Evolutionary conservation across 2,113 vertebrate species (phyloP).

Genomic region (Sinocyclocheilus maitianheensis): DNA sequence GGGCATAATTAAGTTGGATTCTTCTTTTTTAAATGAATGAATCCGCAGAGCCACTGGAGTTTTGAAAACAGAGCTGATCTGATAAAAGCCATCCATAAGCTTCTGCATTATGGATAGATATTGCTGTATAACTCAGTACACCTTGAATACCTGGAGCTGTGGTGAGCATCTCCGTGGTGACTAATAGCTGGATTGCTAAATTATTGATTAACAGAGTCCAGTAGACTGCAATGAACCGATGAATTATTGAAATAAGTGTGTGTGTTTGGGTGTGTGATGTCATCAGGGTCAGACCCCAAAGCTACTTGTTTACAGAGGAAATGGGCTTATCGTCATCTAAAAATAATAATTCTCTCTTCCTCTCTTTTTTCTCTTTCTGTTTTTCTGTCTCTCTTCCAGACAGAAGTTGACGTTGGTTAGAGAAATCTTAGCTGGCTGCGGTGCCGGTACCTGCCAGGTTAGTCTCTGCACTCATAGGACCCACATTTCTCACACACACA

Average conservation of each 20-base stretch:
- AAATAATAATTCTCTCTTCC: background rate
- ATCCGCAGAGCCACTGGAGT: background rate
- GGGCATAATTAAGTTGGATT: background rate
- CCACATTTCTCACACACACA: slow-evolving; percentile 1
- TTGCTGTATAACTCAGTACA: background rate
- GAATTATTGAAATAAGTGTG: slow-evolving; percentile 29
- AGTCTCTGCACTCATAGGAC: background rate
- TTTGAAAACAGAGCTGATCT: slow-evolving; percentile 12
- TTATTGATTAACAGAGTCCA: slow-evolving; percentile 54
- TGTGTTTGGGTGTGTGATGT: slow-evolving; percentile 24
- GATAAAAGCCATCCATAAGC: background rate
- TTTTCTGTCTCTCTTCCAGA: slow-evolving; percentile 61
- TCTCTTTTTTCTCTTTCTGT: slow-evolving; percentile 2
- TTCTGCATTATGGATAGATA: slow-evolving; percentile 14
- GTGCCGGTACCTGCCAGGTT: slow-evolving; percentile 84
- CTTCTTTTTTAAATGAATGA: background rate
- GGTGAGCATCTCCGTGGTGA: slow-evolving; percentile 32
- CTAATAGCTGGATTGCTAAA: slow-evolving; percentile 50
- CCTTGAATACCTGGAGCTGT: slow-evolving; percentile 31
- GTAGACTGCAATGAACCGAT: slow-evolving; percentile 45
- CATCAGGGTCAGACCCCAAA: background rate
- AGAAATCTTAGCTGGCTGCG: slow-evolving; percentile 85
- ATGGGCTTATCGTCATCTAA: background rate
- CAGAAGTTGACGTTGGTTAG: slow-evolving; percentile 77
- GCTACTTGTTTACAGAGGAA: slow-evolving; percentile 19